Percentiles rank a stretch among this genome's conserved stretches.
These are phyloP conservation scores for Trididemnum clinides DNA, from an alignment of 23 tunicate species.

Conservation along the genomic window DNA sequence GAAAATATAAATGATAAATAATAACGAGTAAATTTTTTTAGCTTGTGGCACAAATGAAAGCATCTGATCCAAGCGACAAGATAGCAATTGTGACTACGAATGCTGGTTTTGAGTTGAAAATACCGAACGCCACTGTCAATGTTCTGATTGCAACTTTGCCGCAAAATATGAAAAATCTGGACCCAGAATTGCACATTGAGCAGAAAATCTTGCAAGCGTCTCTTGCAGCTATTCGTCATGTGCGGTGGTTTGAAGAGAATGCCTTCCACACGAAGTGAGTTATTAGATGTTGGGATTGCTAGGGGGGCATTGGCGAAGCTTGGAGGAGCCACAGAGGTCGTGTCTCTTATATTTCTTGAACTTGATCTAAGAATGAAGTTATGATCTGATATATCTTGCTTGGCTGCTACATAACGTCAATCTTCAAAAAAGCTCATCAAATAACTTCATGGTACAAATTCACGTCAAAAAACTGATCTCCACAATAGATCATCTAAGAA, in stretches of 20 bases:
- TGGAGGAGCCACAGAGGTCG: too few relatives aligned
- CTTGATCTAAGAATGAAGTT: background rate
- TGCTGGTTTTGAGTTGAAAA: slow-evolving; percentile 58
- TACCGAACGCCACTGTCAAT: slow-evolving; percentile 35
- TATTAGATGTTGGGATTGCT: too few relatives aligned
- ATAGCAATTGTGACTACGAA: slow-evolving; percentile 31
- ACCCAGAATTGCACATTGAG: slow-evolving; percentile 64
- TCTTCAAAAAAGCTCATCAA: too few relatives aligned
- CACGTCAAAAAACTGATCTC: too few relatives aligned
- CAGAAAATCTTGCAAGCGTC: slow-evolving; percentile 64
- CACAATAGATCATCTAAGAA: too few relatives aligned
- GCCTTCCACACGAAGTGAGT: slow-evolving; percentile 89
- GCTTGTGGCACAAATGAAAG: slow-evolving; percentile 51
- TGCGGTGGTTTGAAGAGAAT: slow-evolving; percentile 92
- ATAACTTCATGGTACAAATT: too few relatives aligned
- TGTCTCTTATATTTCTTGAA: background rate
- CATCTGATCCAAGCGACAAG: slow-evolving; percentile 13
- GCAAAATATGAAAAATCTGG: slow-evolving; percentile 72
- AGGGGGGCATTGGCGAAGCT: too few relatives aligned
- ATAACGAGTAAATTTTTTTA: background rate
- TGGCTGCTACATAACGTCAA: background rate
- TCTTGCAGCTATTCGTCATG: slow-evolving; percentile 90
- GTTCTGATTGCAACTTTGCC: slow-evolving; percentile 77
- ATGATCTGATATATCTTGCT: background rate
- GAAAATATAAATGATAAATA: background rate